These are phyloP conservation scores for Oxystoma pomonae DNA, from an alignment of 2,888 invertebrate species.

Conservation along the genomic window DNA sequence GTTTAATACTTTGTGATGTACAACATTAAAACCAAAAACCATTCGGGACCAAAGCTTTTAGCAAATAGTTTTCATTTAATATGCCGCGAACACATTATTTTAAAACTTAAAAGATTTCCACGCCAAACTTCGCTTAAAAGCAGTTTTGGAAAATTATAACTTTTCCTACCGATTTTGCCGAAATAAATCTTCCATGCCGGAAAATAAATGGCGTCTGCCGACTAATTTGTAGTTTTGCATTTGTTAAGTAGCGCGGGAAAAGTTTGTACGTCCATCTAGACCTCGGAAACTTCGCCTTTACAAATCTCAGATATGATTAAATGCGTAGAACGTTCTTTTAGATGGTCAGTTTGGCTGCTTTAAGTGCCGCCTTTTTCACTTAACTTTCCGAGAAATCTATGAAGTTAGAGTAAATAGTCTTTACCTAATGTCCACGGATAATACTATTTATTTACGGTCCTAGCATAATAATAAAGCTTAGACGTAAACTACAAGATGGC, in stretches of 20 bases:
- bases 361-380: no score
- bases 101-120: background rate
- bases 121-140: background rate
- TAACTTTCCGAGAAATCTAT: no score
- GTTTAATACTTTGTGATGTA: no score
- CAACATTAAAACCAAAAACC: no score
- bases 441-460: no score
- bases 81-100: background rate
- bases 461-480: no score
- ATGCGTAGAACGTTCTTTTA: no score
- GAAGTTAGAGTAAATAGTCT: no score
- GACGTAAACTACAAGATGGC: no score
- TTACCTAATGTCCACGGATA: no score
- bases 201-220: background rate
- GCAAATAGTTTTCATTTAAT: background rate
- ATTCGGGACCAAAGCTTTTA: background rate
- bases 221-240: background rate
- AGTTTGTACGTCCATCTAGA: background rate
- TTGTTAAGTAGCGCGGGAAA: background rate
- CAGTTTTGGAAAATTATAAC: background rate
- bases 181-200: conserved; percentile 13
- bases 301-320: no score
- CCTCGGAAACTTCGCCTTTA: background rate
- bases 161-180: background rate
- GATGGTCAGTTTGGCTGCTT: no score